Percentiles rank a stretch among this genome's conserved stretches.
These are phyloP conservation scores for Drosophila cognata DNA, from an alignment of 2,888 invertebrate species.

Conservation along the genomic window DNA sequence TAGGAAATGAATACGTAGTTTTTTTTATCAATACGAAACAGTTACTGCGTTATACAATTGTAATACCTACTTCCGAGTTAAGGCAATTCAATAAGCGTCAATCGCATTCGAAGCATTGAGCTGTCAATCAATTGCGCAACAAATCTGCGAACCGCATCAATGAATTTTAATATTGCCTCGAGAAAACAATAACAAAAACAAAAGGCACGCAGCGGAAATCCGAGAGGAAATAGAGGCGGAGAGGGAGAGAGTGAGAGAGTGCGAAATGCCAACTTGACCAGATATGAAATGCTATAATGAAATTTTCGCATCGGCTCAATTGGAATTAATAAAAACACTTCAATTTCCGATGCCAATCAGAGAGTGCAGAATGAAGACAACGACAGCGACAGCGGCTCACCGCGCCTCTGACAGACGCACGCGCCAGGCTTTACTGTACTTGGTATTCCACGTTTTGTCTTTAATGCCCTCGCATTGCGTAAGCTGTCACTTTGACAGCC, in stretches of 20 bases:
- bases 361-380: conserved; percentile 47
- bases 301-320: conserved; percentile 61
- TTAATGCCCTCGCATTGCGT: conserved; percentile 42
- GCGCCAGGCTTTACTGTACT: conserved; percentile 73
- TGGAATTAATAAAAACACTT: conserved; percentile 80
- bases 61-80: conserved; percentile 5
- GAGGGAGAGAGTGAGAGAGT: neutral
- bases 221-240: conserved; percentile 5
- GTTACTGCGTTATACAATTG: conserved; percentile 33
- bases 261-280: conserved; percentile 51
- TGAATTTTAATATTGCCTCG: conserved; percentile 73
- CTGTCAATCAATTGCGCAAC: conserved; percentile 70
- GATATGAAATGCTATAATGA: conserved; percentile 57
- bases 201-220: conserved; percentile 39
- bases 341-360: conserved; percentile 82
- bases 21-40: conserved; percentile 42
- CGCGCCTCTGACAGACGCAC: conserved; percentile 61
- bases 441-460: conserved; percentile 39
- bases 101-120: conserved; percentile 46
- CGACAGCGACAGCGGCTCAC: conserved; percentile 8
- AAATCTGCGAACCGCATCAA: conserved; percentile 52
- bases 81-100: conserved; percentile 78
- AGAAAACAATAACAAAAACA: conserved; percentile 34
- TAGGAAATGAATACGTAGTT: conserved; percentile 8
- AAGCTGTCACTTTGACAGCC: conserved; percentile 75